Conservation (phyloP, 2,797 vertebrate species). For the Kryptopterus vitreolus region DNA sequence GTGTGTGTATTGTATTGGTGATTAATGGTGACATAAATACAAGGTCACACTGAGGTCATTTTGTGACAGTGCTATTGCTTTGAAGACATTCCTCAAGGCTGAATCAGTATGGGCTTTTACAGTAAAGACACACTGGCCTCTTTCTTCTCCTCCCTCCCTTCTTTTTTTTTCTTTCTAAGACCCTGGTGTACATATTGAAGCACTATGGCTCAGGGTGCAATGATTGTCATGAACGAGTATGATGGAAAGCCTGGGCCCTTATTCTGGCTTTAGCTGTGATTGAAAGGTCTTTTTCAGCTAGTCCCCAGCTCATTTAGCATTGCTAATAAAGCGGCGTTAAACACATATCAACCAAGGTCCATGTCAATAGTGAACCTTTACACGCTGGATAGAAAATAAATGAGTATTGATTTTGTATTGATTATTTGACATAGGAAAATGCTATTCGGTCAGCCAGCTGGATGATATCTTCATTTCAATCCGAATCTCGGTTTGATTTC, state of each 20-base stretch:
- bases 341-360: neutral
- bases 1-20: neutral
- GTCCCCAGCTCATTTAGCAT: conserved; percentile 18
- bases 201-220: neutral
- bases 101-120: conserved; percentile 8
- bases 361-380: neutral
- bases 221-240: neutral
- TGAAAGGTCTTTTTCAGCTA: conserved; percentile 17
- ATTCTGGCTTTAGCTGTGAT: neutral
- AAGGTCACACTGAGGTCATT: conserved; percentile 42
- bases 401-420: conserved; percentile 42
- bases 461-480: neutral
- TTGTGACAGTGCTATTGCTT: conserved; percentile 27
- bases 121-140: neutral
- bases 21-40: conserved; percentile 30
- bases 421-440: conserved; percentile 30
- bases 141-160: neutral
- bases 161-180: neutral
- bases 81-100: neutral
- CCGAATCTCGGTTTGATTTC: neutral
- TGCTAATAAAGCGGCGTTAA: neutral
- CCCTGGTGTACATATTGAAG: neutral
- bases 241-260: conserved; percentile 4
- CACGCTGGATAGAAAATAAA: conserved; percentile 28
- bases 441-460: neutral